Evolutionary conservation across 30 jellyfish, hydroid and myxozoan genomes (phyloP), one percentile per base, ranked within the genome.

Genomic region (Cassiopea xamachana): DNA sequence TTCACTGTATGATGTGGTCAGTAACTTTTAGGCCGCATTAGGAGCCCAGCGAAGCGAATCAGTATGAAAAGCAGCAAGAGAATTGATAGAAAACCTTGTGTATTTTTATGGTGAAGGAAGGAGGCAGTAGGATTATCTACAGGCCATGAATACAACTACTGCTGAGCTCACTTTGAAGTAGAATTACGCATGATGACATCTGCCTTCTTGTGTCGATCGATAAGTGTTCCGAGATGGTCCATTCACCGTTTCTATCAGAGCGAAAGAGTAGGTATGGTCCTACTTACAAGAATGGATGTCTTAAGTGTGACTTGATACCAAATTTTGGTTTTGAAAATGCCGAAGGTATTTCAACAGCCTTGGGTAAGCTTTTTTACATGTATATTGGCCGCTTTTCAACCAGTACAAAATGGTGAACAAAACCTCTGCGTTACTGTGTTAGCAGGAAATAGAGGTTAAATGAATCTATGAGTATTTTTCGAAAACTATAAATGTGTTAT

Each of bases 31-130:
- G 80, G 80, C 80, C 80, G 51, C 19, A 43, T 2, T 55, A 43
- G 80, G 16, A 15, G 14, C 17, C 14, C 80, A 71, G 6, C 80
- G 47, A 71, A 18, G 80, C 80, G 80, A 71, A 71, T 2, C 80
- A 19, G 55, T 39, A 16, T 18, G 80, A 71, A 71, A 7, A 71
- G 80, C 4, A 71, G 1, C 55, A 16, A 55, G 19, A 19, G 51
- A 18, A 71, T 1, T 62, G 4, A 8, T 2, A 27, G 43, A 62
- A 27, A 17, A 2, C 14, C 2, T 13, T 62, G 4, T 62, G 2
- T 2, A 27, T 4, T 17, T 13, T 4, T 4, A 62, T 62, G 19
- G 14, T 2, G 43, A 62, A 62, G 14, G 43, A 3, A 62, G 74
- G 43, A 62, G 27, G 7, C 2, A 2, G 18, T 17, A 19, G 48